Conservation (phyloP, 2,888 invertebrate genomes). For the Phragmatobia fuliginosa region DNA sequence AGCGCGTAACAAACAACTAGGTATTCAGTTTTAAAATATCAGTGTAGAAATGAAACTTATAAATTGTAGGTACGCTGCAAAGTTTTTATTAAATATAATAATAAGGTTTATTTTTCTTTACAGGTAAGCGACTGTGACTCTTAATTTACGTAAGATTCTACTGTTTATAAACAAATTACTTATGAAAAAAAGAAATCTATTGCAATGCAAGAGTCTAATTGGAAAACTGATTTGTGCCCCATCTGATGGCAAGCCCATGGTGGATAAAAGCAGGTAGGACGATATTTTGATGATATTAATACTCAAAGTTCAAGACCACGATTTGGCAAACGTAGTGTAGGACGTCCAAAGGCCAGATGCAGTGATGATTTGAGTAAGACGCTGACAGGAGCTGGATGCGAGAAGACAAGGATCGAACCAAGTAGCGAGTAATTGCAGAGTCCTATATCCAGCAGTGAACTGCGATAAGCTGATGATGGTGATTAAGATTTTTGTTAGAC, state of each 20-base stretch:
- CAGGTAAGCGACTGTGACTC: conserved; percentile 48
- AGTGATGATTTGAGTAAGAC: no score
- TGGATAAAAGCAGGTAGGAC: conserved; percentile 1
- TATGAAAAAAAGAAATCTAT: not conserved
- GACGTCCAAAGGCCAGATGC: no score
- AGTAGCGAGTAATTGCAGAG: no score
- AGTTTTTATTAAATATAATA: conserved; percentile 24
- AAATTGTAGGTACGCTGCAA: not conserved
- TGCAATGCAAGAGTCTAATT: not conserved
- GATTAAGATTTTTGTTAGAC: no score
- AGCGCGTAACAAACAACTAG: no score
- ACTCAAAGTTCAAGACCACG: not conserved
- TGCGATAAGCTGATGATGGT: no score
- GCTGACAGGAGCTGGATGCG: no score
- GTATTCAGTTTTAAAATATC: no score
- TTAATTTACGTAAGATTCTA: conserved; percentile 40
- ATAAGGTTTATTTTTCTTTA: conserved; percentile 45
- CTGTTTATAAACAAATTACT: conserved; percentile 9
- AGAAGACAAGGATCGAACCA: no score
- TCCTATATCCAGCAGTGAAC: no score
- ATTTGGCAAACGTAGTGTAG: no score
- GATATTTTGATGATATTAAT: not conserved
- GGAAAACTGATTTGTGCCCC: not conserved
- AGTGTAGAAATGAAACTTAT: not conserved
- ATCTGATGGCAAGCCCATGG: not conserved